Evolutionary conservation across 2,113 vertebrate genomes (phyloP), one percentile per base, ranked within the genome.

Genomic region (Nibea coibor): DNA sequence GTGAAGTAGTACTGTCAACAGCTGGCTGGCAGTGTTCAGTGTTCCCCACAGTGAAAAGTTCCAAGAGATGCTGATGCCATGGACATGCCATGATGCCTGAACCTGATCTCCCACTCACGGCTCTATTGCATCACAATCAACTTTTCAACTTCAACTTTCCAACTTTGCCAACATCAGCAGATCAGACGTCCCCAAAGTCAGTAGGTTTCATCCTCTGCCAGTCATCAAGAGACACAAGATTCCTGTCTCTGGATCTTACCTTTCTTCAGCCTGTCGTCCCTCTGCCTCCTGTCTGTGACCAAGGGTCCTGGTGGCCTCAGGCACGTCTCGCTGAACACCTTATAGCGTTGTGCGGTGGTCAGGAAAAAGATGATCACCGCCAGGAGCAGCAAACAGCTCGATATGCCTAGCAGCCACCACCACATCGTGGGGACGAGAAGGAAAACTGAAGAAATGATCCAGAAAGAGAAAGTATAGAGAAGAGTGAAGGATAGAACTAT

Each of bases 251-350:
- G 35, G 35, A 35, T 45, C 87, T 81, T 81, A 96, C 96, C 95
- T 90, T 65, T 91, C 72, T 94, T 96, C 63, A 97, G 93, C 31
- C 95, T 89, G 59, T 88, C 90, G 35, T 95, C 91, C n/a, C 95
- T 93, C 75, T 85, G 64, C 0, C 75, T 93, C 2, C 70, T 80
- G 6, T 96, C 93, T 0, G 54, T 90, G 58, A 96, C 93, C 75
- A 96, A 79, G 0, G 94, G 92, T 51, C 72, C 81, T 0, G 92
- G 92, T 0, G 90, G 90, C 63, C 87, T 86, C 71, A 94, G 50
- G 17, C 75, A 87, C 26, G 83, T 92, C 78, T 92, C 85, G 9
- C 78, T 89, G 82, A 94, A 95, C 22, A 95, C 87, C 43, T 83
- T 94, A 68, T 90, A 87, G 0, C 90, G 86, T 43, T 56, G 56